Conservation (phyloP, 2,888 invertebrate species). For the Zygogramma bicolorata region DNA sequence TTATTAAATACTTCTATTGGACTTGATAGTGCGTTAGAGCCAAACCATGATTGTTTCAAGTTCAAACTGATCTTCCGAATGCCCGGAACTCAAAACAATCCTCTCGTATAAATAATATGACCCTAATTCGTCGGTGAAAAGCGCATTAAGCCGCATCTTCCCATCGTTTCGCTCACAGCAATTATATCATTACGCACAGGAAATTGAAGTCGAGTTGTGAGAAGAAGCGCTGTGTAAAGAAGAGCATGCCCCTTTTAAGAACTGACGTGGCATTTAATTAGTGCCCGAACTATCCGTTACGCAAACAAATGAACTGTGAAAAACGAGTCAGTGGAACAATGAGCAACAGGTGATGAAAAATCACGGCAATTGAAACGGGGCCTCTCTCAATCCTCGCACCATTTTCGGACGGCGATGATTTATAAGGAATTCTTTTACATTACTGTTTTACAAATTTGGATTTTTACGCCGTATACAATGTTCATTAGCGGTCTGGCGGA, state of each 20-base stretch:
- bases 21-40: too few species aligned
- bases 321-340: conserved; percentile 5
- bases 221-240: background rate
- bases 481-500: background rate
- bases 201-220: background rate
- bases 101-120: too few species aligned
- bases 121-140: background rate
- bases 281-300: background rate
- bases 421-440: background rate
- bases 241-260: background rate
- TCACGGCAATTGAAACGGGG: background rate
- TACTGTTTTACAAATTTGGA: background rate
- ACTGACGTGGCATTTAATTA: background rate
- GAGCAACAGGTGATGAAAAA: conserved; percentile 9
- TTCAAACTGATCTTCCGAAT: too few species aligned
- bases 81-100: too few species aligned
- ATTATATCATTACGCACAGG: background rate
- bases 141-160: background rate
- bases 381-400: background rate
- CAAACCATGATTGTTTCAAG: too few species aligned
- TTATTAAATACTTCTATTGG: too few species aligned
- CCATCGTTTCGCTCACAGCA: background rate
- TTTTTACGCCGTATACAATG: background rate
- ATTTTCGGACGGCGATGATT: background rate
- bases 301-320: conserved; percentile 1